Base-by-base conservation (phyloP, 2,797 vertebrate species). In the Choloepus didactylus region DNA sequence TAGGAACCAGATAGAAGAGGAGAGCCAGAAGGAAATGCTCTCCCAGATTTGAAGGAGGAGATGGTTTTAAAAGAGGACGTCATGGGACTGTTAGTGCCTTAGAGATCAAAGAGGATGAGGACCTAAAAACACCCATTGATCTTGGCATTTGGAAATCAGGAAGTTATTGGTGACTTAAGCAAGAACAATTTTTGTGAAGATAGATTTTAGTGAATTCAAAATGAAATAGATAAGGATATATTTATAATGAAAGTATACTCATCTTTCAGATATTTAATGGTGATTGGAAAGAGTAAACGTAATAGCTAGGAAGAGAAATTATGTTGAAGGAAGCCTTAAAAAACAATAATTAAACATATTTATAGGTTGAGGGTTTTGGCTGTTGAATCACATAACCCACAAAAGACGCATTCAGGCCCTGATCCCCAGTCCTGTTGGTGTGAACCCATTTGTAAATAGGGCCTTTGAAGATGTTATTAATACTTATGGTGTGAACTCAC, bases 201-300 rank as follows among this genome's bases (percentile, higher is more conserved):
- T 56, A 73, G 35, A 87, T n/a, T 49, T 94, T 85, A 87, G 54
- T 67, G 62, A 80, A 66, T 83, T 81, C 11, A 72, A 86, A 93
- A 69, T 69, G 41, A 91, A 62, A 38, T 16, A 80, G 41, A 27
- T 80, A 60, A 77, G 60, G 15, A 72, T 88, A 75, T 69, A 51
- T 5, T 31, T 44, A 31, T 3, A 72, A 67, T 38, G 31, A 77
- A 91, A 38, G 5, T 49, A 66, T 51, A 72, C 54, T 73, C 35
- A 83, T 60, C 51, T 94, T 94, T 85, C 11, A 95, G 73, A 62
- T 35, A 56, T 64, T 94, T 83, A 60, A n/a, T 25, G 64, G n/a
- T 51, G 18, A 38, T 46, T 29, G 9, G 18, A 64, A 54, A 54
- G 16, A 29, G 29, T 60, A 62, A 90, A 91, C 46, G 0, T 23